Base-by-base conservation (phyloP, 2,113 vertebrate species). In the Sceloporus tristichus region DNA sequence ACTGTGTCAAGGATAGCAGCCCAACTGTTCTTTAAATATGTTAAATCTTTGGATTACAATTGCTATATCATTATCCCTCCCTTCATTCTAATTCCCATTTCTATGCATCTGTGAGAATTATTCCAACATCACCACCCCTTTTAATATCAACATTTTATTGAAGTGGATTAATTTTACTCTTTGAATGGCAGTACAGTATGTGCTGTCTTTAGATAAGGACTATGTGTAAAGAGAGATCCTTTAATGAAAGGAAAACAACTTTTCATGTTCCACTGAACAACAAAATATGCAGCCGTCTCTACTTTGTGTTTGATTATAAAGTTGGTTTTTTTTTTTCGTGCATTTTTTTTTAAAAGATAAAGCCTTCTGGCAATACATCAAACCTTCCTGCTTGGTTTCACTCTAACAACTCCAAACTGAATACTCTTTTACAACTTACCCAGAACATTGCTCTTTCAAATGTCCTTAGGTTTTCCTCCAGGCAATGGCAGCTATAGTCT, bases 391-490 rank as follows among this genome's bases (percentile, higher is more conserved):
- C 86, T 92, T 92, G 85, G 84, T 95, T 94, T 94, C 90, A 93
- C 90, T 92, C 89, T 94, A 91, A 92, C 85, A 93, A 76, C 84
- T 94, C 87, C 90, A 91, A 90, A 94, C 65, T 0, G 0, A 94
- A 88, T 90, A 88, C 81, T 93, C 92, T 88, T 93, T 94, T 90
- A 93, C 89, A 91, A 82, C 78, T 93, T 92, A 89, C 54, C 81
- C 94, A 88, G 66, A 85, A 73, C 79, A 82, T 68, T 59, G 77
- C 84, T 94, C 34, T 93, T 95, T 93, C 93, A 82, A 95, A 95
- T 94, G 88, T 96, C 94, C 95, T 94, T 94, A 94, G 92, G 93
- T 95, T 95, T 95, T 92, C 92, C 94, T 95, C 81, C 92, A 95
- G 95, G 94, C 95, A 93, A 93, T 86, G 89, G 92, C 80, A 94